Base-by-base conservation (phyloP, 2,888 invertebrate species). In the Peribatodes rhomboidaria region DNA sequence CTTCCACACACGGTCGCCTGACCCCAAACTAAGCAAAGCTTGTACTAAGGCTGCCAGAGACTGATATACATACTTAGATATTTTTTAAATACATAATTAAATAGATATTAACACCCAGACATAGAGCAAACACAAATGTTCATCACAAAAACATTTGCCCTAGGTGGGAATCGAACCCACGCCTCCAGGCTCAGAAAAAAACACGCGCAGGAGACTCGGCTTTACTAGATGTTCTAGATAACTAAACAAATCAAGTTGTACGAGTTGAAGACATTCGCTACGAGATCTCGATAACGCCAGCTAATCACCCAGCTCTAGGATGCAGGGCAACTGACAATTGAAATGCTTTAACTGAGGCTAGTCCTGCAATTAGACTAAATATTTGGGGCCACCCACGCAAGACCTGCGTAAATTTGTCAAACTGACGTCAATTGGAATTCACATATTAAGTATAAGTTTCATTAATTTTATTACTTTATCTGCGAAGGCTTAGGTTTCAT, bases 361-460 rank as follows among this genome's bases (percentile, higher is more conserved):
- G 67, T 65, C 56, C 53, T 31, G 52, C 59, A 65, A 66, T 66
- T 66, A 66, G 49, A 74, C 78, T 74, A 81, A 76, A 76, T 80
- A 81, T 81, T 79, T 80, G 73, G 77, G 74, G 77, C 81, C 81
- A 76, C 81, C 81, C 82, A 81, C 82, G 73, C 60, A 50, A 56
- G 61, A 62, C 55, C 56, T 54, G 61, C 52, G 64, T 53, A 27
- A 61, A 65, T 65, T 61, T 65, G 65, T 61, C 60, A 57, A 65
- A 41, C 41, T 52, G 60, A 27, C 50, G 60, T 22, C 44, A 35
- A 47, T 57, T 47, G 18, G 27, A 27, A 49, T 58, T 42, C 60
- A 53, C 53, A 44, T 44, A 14, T 53, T 57, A 57, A 16, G 20
- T n/a, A n/a, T n/a, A 33, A 33, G 16, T 18, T 44, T 31, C 20